phyloP scores from a whole-genome alignment of 1,140 invertebrate genomes.

The Cydia amplana region DNA sequence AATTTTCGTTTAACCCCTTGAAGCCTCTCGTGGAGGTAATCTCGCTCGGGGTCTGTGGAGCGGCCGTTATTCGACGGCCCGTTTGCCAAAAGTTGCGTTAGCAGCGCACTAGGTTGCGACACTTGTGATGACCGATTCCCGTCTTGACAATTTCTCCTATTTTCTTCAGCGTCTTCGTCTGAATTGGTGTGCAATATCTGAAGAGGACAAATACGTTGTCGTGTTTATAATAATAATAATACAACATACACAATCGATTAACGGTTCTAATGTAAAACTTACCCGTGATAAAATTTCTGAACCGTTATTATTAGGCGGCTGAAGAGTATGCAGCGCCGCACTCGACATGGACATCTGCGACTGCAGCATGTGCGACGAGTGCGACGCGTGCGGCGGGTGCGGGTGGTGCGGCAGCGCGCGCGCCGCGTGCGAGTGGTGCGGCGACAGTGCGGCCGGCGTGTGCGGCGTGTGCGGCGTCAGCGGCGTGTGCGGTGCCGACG shows the following conservation, averaged over 20 bases:
- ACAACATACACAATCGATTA: slow-evolving; percentile 33
- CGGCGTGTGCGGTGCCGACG: slow-evolving; percentile 67
- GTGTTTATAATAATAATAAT: not conserved
- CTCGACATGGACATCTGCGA: slow-evolving; percentile 50
- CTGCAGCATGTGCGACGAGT: slow-evolving; percentile 47
- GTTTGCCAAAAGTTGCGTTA: slow-evolving; percentile 88
- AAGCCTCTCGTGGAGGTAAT: slow-evolving; percentile 79
- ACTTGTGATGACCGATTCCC: slow-evolving; percentile 69
- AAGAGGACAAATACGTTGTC: slow-evolving; percentile 45
- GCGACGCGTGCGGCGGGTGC: slow-evolving; percentile 45
- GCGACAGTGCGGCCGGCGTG: slow-evolving; percentile 37
- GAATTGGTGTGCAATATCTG: slow-evolving; percentile 92
- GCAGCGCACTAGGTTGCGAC: slow-evolving; percentile 86
- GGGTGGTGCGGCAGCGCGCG: slow-evolving; percentile 49
- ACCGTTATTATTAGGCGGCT: slow-evolving; percentile 54
- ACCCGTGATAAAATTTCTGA: slow-evolving; percentile 63
- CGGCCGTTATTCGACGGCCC: slow-evolving; percentile 61
- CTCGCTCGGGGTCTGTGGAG: slow-evolving; percentile 58
- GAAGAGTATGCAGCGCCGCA: slow-evolving; percentile 45
- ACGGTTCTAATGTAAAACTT: slow-evolving; percentile 32
- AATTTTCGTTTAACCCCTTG: slow-evolving; percentile 82
- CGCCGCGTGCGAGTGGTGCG: slow-evolving; percentile 38
- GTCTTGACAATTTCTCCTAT: slow-evolving; percentile 57
- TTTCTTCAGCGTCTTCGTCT: slow-evolving; percentile 87
- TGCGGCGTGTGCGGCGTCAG: slow-evolving; percentile 69